These are phyloP conservation scores for Sycobia sp. DNA, from an alignment of 1,140 invertebrate species.

Conservation along the genomic window DNA sequence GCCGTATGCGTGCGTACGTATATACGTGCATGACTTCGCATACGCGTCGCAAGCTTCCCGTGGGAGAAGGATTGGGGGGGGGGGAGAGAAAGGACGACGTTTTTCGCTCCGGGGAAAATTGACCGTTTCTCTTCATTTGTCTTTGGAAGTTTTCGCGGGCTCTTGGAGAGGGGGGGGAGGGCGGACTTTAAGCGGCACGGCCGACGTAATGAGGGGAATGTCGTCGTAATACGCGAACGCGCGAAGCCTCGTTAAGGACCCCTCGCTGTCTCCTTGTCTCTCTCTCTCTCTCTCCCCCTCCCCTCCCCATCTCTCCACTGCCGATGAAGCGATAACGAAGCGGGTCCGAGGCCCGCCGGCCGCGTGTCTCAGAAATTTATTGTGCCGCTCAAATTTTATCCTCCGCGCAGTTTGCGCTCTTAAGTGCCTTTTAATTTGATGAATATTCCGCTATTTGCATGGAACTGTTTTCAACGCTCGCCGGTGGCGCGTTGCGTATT, in stretches of 20 bases:
- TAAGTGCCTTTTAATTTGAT: slow-evolving; percentile 30
- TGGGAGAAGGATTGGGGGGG: no score
- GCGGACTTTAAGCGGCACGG: no score
- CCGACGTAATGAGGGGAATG: neutral
- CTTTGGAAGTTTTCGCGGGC: neutral
- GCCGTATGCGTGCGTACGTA: no score
- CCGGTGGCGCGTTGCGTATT: no score
- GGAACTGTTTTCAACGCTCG: no score
- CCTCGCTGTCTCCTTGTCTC: no score
- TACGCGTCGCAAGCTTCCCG: no score
- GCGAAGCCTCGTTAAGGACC: slow-evolving; percentile 15
- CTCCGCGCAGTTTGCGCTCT: slow-evolving; percentile 11
- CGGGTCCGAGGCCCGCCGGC: neutral
- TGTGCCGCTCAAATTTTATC: slow-evolving; percentile 7
- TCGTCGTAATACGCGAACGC: neutral
- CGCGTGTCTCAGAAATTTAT: slow-evolving; percentile 16
- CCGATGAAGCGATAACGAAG: slow-evolving; percentile 28
- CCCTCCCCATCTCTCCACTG: no score
- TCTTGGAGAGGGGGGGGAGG: neutral
- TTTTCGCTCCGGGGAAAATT: neutral
- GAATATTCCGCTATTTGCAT: slow-evolving; percentile 25
- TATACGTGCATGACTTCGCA: no score
- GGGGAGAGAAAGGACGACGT: no score
- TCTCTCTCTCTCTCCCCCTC: no score
- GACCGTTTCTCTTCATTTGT: slow-evolving; percentile 12